Evolutionary conservation across 1,140 invertebrate species (phyloP).

Genomic region (Asobara japonica): DNA sequence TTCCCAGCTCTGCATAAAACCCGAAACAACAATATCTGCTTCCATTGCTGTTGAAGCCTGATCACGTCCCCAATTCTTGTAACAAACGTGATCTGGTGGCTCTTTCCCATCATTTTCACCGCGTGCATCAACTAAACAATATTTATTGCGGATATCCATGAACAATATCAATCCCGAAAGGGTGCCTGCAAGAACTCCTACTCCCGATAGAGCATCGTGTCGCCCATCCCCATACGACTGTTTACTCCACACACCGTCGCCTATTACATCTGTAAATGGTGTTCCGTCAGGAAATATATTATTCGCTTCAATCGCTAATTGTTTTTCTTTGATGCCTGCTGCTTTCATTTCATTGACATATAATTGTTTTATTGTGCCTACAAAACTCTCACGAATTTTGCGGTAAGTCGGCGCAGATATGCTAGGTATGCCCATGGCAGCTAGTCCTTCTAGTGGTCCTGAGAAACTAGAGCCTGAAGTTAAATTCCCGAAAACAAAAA

Average conservation of each 20-base stretch:
- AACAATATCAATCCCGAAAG: neutral
- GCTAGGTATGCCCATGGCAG: no score
- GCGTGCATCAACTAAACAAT: neutral
- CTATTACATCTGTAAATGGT: slow-evolving; percentile 21
- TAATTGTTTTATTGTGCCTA: no score
- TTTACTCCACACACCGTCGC: slow-evolving; percentile 39
- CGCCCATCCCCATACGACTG: slow-evolving; percentile 27
- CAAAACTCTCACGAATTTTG: no score
- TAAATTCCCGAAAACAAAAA: neutral
- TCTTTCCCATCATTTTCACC: neutral
- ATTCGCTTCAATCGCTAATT: no score
- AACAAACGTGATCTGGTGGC: slow-evolving; percentile 40
- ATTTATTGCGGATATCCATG: slow-evolving; percentile 21
- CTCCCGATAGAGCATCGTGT: slow-evolving; percentile 30
- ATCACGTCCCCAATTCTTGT: slow-evolving; percentile 43
- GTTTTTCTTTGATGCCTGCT: no score
- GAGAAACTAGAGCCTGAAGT: neutral
- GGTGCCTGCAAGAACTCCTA: neutral
- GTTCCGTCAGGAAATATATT: no score
- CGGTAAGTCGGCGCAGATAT: no score
- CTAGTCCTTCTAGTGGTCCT: no score
- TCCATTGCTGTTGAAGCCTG: slow-evolving; percentile 45
- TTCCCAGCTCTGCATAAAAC: slow-evolving; percentile 43
- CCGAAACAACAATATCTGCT: slow-evolving; percentile 45
- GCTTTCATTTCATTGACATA: no score